Percentiles rank a stretch among this genome's conserved stretches.
phyloP scores from a whole-genome alignment of 92 coral and sea anemone genomes.

The Umimayanthus kanabou region DNA sequence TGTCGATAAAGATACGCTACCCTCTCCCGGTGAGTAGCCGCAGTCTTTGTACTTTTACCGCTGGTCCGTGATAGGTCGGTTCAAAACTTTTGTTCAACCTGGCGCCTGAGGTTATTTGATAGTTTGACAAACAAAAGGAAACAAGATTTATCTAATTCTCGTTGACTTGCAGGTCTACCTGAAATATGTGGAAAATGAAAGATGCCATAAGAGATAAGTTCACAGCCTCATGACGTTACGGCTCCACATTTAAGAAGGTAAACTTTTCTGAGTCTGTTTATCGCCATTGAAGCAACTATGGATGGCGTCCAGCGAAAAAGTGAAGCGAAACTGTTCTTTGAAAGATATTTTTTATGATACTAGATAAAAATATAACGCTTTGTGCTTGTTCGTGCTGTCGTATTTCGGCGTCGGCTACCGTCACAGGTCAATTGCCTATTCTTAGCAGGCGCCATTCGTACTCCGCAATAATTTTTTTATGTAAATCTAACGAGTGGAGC shows the following conservation, averaged over 20 bases:
- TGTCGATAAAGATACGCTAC: slow-evolving; percentile 10
- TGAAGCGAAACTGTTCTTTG: slow-evolving; percentile 18
- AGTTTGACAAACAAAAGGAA: slow-evolving; percentile 80
- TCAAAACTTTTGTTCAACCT: slow-evolving; percentile 75
- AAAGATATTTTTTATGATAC: slow-evolving; percentile 34
- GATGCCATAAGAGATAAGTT: slow-evolving; percentile 86
- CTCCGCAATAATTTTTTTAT: slow-evolving; percentile 61
- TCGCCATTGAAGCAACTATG: background rate
- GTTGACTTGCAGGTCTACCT: slow-evolving; percentile 87
- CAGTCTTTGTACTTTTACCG: slow-evolving; percentile 77
- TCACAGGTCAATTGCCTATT: slow-evolving; percentile 87
- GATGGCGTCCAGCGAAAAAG: background rate
- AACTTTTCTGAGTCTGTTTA: slow-evolving; percentile 22
- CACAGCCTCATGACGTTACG: slow-evolving; percentile 53
- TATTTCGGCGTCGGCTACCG: slow-evolving; percentile 41
- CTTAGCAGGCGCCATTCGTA: slow-evolving; percentile 82
- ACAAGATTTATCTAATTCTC: slow-evolving; percentile 79
- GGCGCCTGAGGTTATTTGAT: slow-evolving; percentile 98
- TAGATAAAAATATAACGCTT: slow-evolving; percentile 25
- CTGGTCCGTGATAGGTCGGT: slow-evolving; percentile 74
- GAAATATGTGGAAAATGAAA: slow-evolving; percentile 91
- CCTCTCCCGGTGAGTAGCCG: slow-evolving; percentile 51
- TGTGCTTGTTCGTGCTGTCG: slow-evolving; percentile 36
- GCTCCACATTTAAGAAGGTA: slow-evolving; percentile 39
- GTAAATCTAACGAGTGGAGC: slow-evolving; percentile 41